These are phyloP conservation scores for Pristionchus japonicus DNA, from an alignment of 2,888 invertebrate species.

Conservation along the genomic window DNA sequence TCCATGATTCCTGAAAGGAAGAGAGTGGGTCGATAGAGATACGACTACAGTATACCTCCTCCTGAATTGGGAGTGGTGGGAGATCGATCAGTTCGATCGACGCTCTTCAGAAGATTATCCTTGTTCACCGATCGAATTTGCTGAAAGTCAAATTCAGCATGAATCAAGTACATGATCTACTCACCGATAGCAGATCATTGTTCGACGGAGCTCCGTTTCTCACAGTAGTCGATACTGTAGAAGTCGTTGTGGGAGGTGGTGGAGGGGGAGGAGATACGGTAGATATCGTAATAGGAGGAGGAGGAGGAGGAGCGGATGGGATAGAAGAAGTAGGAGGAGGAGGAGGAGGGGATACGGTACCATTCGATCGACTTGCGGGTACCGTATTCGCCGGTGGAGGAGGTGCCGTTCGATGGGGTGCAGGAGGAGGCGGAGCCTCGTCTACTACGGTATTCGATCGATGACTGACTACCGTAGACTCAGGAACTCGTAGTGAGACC, in stretches of 20 bases:
- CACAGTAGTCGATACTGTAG: not conserved
- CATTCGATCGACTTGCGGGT: not conserved
- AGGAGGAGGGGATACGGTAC: slow-evolving; percentile 46
- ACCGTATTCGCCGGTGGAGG: not conserved
- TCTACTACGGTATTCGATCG: not conserved
- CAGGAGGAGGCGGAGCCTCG: slow-evolving; percentile 29
- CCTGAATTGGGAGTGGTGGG: slow-evolving; percentile 11
- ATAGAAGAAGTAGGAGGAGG: slow-evolving; percentile 48
- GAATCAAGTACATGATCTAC: not conserved
- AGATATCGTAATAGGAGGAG: slow-evolving; percentile 13
- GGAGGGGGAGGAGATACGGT: slow-evolving; percentile 50
- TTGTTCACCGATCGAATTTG: slow-evolving; percentile 42
- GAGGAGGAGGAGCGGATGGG: not conserved
- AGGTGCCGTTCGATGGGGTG: not conserved
- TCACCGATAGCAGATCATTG: slow-evolving; percentile 37
- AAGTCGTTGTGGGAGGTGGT: slow-evolving; percentile 33
- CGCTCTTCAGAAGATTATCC: slow-evolving; percentile 37
- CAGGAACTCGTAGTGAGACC: not conserved
- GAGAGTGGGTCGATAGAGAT: not conserved
- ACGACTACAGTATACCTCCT: slow-evolving; percentile 42
- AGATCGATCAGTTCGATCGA: slow-evolving; percentile 18
- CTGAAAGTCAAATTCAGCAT: not conserved
- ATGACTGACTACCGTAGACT: slow-evolving; percentile 1
- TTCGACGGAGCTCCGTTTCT: not conserved
- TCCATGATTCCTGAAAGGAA: slow-evolving; percentile 33